Base-by-base conservation (phyloP, 2,797 vertebrate species). In the Danionella dracula region DNA sequence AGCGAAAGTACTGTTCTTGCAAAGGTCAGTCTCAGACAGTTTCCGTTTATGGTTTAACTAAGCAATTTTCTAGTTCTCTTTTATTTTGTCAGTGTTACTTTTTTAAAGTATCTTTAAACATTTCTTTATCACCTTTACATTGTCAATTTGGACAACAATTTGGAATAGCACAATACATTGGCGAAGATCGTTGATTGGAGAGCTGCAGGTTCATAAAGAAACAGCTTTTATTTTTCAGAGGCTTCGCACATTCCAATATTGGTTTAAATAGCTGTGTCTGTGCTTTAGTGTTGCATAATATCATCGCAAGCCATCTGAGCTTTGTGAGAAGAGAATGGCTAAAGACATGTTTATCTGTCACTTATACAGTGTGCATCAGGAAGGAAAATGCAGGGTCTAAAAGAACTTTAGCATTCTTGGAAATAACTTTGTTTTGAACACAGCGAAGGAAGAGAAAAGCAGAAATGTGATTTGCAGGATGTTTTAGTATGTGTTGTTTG, bases 231-330 rank as follows among this genome's bases (percentile, higher is more conserved):
- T 48, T 48, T 8, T 63, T 37, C 21, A 49, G 66, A 46, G 15
- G 54, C 31, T 53, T 44, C 12, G 45, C 40, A 49, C 13, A 11
- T 44, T 65, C 50, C 29, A 68, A 68, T 21, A 41, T 41, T n/a
- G n/a, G 37, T 63, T 37, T 37, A 16, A 42, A 20, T 38, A 50
- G 56, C 27, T 69, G 46, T 69, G 72, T 70, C 70, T 57, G 58
- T 37, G 42, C 45, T 56, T 51, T 66, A 20, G 58, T 49, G 40
- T 61, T 63, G 21, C 50, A 15, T 50, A 59, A 66, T 69, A 10
- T 13, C 12, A 20, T 27, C 40, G 20, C 13, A 48, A 41, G 53
- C 72, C 68, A 63, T 63, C 72, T 66, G 66, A 51, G 46, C 41
- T 21, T 46, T 10, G 46, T 45, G 55, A 46, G 63, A 54, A 72